Evolutionary conservation across 1,140 invertebrate species (phyloP), one percentile per base, ranked within the genome.

Genomic region (Stegodyphus mimosarum): DNA sequence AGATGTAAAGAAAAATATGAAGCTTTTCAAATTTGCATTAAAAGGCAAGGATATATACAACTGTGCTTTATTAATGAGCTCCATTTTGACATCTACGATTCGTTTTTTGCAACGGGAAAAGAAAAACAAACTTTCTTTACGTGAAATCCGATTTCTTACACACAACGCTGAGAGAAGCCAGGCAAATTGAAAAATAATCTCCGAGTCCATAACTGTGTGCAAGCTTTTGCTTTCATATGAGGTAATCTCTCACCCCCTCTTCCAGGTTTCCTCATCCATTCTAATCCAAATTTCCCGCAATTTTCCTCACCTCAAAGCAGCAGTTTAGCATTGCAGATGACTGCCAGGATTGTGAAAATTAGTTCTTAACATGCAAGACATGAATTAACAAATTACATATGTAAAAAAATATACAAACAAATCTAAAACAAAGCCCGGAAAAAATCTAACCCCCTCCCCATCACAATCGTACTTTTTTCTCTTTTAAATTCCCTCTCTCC

Each of bases 141-240:
- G 18, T 69, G 66, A n/a, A 69, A 33, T 33, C 66, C 13, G 66
- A 69, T 17, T 69, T 69, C 33, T 33, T 33, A 33, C 33, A 33
- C 33, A 33, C 33, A 33, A 33, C 33, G 15, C 1, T 13, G 13
- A 50, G 15, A 52, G 33, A 66, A 77, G 75, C 75, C 75, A 83
- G 49, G 80, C 49, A 83, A 83, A 83, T 83, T 83, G 80, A 83
- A 83, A 83, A 83, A 83, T 83, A 83, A 83, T 74, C 80, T 63
- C 55, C 69, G 52, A 18, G 63, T 71, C 69, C 69, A 71, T 71
- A 71, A 71, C 76, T 63, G 63, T 78, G 49, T 52, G 18, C n/a
- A 78, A 33, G 48, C n/a, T 71, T 49, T 33, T 33, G 33, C 33
- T 71, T 60, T 49, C 49, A 6, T 9, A 10, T 50, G 11, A n/a